phyloP scores from a whole-genome alignment of 2,797 vertebrate species.

The Steatocranus sp. region DNA sequence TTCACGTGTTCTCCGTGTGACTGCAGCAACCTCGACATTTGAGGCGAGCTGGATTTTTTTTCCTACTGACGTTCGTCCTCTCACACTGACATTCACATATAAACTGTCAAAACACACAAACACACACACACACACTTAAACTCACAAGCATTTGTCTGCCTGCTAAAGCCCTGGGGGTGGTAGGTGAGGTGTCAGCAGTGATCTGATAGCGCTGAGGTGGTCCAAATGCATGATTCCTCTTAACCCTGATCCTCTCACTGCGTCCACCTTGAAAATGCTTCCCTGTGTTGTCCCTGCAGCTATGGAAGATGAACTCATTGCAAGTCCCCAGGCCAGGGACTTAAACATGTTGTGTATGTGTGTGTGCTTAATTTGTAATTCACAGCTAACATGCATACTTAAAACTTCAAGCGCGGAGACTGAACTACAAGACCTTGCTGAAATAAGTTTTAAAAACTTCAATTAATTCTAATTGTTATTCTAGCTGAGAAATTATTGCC shows the following conservation, averaged over 20 bases:
- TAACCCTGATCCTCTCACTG: conserved; percentile 43
- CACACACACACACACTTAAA: background rate
- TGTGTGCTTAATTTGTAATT: conserved; percentile 19
- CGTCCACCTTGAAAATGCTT: conserved; percentile 38
- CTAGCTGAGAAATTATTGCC: conserved; percentile 13
- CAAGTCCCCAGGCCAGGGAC: background rate
- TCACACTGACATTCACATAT: background rate
- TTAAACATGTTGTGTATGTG: background rate
- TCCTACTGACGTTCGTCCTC: background rate
- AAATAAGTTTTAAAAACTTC: conserved; percentile 51
- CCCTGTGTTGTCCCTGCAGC: conserved; percentile 20
- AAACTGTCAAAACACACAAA: background rate
- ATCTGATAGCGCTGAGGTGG: conserved; percentile 62
- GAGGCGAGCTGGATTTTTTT: conserved; percentile 4
- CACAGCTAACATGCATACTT: background rate
- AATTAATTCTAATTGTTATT: conserved; percentile 54
- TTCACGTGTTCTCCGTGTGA: conserved; percentile 25
- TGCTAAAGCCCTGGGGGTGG: conserved; percentile 46
- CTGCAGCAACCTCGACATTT: conserved; percentile 43
- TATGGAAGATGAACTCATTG: conserved; percentile 19
- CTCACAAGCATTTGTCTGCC: background rate
- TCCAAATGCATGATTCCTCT: conserved; percentile 54
- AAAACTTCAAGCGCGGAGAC: conserved; percentile 21
- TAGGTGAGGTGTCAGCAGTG: conserved; percentile 61
- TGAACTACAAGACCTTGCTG: conserved; percentile 26